Conservation (phyloP, 2,888 invertebrate genomes). For the Spisula solida region DNA sequence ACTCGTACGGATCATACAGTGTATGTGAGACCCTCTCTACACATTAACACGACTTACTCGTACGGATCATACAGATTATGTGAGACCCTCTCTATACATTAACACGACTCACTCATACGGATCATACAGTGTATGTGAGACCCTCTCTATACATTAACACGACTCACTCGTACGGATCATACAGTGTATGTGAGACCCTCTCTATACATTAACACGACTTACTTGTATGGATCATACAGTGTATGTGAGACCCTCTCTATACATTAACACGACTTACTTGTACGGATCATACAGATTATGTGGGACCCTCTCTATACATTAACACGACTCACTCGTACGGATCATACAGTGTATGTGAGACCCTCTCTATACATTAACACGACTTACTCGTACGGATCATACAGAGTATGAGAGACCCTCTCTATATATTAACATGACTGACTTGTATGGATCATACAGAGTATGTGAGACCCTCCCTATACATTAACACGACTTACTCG, state of each 20-base stretch:
- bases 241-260: conserved; percentile 92
- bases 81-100: conserved; percentile 90
- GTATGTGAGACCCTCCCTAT: conserved; percentile 92
- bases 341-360: conserved; percentile 93
- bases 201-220: conserved; percentile 90
- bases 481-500: conserved; percentile 88
- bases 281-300: conserved; percentile 93
- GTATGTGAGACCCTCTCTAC: conserved; percentile 92
- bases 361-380: conserved; percentile 90
- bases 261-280: conserved; percentile 88
- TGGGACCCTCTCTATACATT: conserved; percentile 90
- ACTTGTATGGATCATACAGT: conserved; percentile 91
- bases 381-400: conserved; percentile 91
- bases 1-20: conserved; percentile 91
- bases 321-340: conserved; percentile 90
- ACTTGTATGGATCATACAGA: conserved; percentile 91
- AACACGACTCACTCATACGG: conserved; percentile 90
- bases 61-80: conserved; percentile 93
- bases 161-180: conserved; percentile 91
- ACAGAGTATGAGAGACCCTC: conserved; percentile 92
- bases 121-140: conserved; percentile 93
- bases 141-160: conserved; percentile 90
- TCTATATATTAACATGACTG: conserved; percentile 90
- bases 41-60: conserved; percentile 88
- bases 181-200: conserved; percentile 92